Evolutionary conservation across 1,140 invertebrate species (phyloP).

Genomic region (Drosophila kikkawai): DNA sequence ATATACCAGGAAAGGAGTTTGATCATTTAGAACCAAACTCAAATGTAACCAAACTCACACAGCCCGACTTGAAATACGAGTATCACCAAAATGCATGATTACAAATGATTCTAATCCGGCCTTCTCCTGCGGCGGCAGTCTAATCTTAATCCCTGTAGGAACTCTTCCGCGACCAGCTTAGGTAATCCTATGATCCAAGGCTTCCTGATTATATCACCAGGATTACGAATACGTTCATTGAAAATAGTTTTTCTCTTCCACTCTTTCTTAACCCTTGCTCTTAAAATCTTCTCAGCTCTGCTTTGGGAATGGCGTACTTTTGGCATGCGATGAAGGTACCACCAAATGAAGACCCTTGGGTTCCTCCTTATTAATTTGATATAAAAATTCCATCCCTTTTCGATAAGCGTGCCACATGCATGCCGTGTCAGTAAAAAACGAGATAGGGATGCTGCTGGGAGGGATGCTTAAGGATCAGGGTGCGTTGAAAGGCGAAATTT

Average conservation of each 20-base stretch:
- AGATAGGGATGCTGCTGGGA: slow-evolving; percentile 59
- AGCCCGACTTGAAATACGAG: neutral
- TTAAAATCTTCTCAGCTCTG: neutral
- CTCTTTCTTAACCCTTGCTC: slow-evolving; percentile 37
- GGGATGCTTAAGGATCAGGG: slow-evolving; percentile 8
- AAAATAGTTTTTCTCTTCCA: slow-evolving; percentile 6
- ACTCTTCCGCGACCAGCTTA: slow-evolving; percentile 32
- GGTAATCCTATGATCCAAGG: slow-evolving; percentile 49
- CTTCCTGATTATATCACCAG: slow-evolving; percentile 48
- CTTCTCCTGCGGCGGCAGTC: slow-evolving; percentile 49
- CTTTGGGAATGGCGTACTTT: slow-evolving; percentile 31
- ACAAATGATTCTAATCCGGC: slow-evolving; percentile 32
- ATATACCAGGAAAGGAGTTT: slow-evolving; percentile 21
- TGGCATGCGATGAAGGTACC: slow-evolving; percentile 21
- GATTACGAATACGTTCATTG: slow-evolving; percentile 55
- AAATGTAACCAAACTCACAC: neutral
- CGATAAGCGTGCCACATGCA: slow-evolving; percentile 12
- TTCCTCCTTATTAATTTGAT: slow-evolving; percentile 63
- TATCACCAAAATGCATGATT: neutral
- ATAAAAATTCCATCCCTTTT: slow-evolving; percentile 50
- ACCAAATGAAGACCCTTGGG: neutral
- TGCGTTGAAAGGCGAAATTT: neutral
- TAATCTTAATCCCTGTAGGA: slow-evolving; percentile 70
- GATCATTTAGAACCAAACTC: slow-evolving; percentile 26
- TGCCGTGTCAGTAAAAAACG: slow-evolving; percentile 41